Conservation (phyloP, 1,140 invertebrate species). For the Mizuhopecten yessoensis region DNA sequence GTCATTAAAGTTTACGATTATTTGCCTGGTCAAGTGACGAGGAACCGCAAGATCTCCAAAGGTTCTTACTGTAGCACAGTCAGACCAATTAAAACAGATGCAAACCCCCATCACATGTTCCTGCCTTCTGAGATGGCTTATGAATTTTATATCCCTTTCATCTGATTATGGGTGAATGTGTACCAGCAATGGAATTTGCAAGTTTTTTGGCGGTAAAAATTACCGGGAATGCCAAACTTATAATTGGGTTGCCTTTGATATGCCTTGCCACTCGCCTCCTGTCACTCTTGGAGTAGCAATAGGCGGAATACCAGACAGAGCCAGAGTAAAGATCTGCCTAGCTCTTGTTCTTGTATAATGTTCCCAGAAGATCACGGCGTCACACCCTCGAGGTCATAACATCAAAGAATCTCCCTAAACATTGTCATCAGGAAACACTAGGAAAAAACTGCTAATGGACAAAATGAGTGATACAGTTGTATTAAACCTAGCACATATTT, state of each 20-base stretch:
- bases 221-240: slow-evolving; percentile 21
- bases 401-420: not conserved
- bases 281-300: slow-evolving; percentile 1
- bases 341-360: slow-evolving; percentile 15
- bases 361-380: not conserved
- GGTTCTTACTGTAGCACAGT: not conserved
- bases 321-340: not conserved
- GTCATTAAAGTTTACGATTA: not conserved
- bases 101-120: not conserved
- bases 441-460: not conserved
- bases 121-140: slow-evolving; percentile 24
- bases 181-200: not conserved
- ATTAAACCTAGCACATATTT: not conserved
- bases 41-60: not conserved
- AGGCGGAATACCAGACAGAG: not conserved
- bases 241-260: not conserved
- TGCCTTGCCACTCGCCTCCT: not conserved
- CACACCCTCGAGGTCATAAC: not conserved
- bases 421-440: not conserved
- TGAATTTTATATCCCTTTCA: slow-evolving; percentile 39
- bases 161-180: slow-evolving; percentile 17
- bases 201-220: not conserved
- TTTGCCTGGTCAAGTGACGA: not conserved
- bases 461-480: not conserved
- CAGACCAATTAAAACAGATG: not conserved